phyloP scores from a whole-genome alignment of 2,888 invertebrate genomes.

The Lochmaea capreae region DNA sequence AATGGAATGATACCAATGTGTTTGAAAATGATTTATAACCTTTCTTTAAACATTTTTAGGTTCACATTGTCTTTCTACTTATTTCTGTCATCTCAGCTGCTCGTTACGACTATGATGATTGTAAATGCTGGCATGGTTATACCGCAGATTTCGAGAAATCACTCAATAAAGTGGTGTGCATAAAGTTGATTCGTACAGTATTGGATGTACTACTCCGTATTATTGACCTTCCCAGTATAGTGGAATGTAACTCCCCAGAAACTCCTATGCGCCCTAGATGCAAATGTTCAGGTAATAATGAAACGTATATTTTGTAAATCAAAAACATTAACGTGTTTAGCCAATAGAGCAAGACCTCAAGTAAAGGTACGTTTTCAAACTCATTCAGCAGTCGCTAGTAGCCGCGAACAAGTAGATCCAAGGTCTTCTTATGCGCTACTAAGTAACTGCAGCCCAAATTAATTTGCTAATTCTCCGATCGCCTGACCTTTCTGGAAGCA shows the following conservation, averaged over 20 bases:
- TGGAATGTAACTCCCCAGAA: not conserved
- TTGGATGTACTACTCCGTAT: not conserved
- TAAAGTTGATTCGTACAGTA: not conserved
- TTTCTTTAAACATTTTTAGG: not conserved
- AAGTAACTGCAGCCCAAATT: too few relatives aligned
- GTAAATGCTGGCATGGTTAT: not conserved
- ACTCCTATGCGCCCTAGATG: not conserved
- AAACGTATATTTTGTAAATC: too few relatives aligned
- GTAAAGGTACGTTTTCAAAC: too few relatives aligned
- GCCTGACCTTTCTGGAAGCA: too few relatives aligned
- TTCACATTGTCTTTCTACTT: not conserved
- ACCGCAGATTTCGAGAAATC: not conserved
- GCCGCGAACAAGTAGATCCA: too few relatives aligned
- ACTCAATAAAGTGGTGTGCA: not conserved
- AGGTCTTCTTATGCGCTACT: too few relatives aligned
- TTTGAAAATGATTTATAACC: too few relatives aligned
- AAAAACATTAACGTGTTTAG: too few relatives aligned
- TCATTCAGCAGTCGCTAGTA: too few relatives aligned
- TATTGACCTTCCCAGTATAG: not conserved
- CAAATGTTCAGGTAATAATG: slow-evolving; percentile 6
- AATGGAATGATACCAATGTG: too few relatives aligned
- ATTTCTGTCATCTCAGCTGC: not conserved
- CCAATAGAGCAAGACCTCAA: too few relatives aligned
- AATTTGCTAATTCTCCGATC: too few relatives aligned
- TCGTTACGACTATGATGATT: not conserved